Evolutionary conservation across 2,888 invertebrate genomes (phyloP).

Genomic region (Anthophora plumipes): DNA sequence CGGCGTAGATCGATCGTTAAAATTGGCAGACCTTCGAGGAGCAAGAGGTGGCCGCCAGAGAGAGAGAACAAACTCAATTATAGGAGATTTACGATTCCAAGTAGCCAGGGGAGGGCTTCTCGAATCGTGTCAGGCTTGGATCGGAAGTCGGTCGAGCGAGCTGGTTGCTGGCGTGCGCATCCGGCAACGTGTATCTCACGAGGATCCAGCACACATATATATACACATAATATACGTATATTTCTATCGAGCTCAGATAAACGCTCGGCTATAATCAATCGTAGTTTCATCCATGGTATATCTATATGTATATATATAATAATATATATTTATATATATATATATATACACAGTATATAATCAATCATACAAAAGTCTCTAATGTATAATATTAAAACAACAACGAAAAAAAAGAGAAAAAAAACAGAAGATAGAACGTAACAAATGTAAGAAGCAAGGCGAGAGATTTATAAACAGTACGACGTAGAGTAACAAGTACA

Average conservation of each 20-base stretch:
- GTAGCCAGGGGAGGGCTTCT: conserved; percentile 16
- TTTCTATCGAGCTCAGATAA: neutral
- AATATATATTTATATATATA: conserved; percentile 18
- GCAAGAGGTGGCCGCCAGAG: conserved; percentile 2
- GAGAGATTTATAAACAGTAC: conserved; percentile 8
- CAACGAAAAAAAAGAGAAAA: conserved; percentile 9
- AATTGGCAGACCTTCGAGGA: conserved; percentile 46
- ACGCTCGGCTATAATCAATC: neutral
- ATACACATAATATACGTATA: conserved; percentile 15
- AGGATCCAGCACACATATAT: conserved; percentile 37
- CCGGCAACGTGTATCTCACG: conserved; percentile 40
- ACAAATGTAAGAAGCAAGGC: conserved; percentile 21
- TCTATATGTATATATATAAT: conserved; percentile 5
- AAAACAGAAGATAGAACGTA: neutral
- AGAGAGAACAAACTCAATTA: conserved; percentile 28
- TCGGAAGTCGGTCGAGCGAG: conserved; percentile 31
- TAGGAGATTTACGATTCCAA: conserved; percentile 37
- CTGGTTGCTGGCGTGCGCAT: conserved; percentile 45
- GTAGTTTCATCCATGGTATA: neutral
- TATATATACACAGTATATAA: conserved; percentile 18
- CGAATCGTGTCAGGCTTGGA: conserved; percentile 28
- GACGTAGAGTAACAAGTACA: conserved; percentile 1
- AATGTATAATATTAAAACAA: conserved; percentile 5
- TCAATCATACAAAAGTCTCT: conserved; percentile 44
- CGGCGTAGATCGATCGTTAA: conserved; percentile 4